Evolutionary conservation across 2,113 vertebrate species (phyloP), one percentile per base, ranked within the genome.

Genomic region (Thalassoma bifasciatum): DNA sequence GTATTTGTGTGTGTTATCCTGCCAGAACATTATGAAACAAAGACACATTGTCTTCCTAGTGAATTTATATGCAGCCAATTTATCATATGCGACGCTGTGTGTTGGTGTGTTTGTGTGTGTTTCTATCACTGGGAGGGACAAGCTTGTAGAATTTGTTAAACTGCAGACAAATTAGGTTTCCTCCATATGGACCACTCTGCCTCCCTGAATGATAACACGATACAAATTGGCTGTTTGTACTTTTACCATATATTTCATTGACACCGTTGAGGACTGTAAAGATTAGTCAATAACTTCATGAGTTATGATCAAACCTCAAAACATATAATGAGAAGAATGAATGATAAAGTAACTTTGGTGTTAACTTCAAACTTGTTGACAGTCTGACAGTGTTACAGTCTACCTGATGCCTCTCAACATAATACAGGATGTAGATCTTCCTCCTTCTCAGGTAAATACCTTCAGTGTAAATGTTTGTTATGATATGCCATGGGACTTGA

Each of bases 61-160:
- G 61, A 77, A 86, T 88, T 81, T 74, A 85, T 85, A 83, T 83
- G 82, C 82, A 86, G 65, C 69, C 85, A 79, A 90, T 91, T 89
- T 66, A 88, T 91, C 88, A 85, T 77, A 58, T 12, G 79, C 37
- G 37, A 56, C 52, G 64, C 52, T 40, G 47, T 11, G 30, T 51
- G 23, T 56, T 38, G 16, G 50, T 62, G 57, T 10, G 9, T 56
- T 8, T 36, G 61, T 42, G 72, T 14, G 51, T 68, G 40, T 68
- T 53, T 53, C 58, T 34, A 51, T 42, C 37, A 51, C 5, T 73
- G 58, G 58, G 72, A 34, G 53, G 42, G 57, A 40, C 59, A 70
- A 69, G 77, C 12, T 14, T 16, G 23, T 64, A 14, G 61, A 49
- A 61, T 47, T 58, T 62, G 65, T 44, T 68, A 65, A 72, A 76